Evolutionary conservation across 2,113 vertebrate genomes (phyloP), one percentile per base, ranked within the genome.

Genomic region (Ahaetulla prasina): DNA sequence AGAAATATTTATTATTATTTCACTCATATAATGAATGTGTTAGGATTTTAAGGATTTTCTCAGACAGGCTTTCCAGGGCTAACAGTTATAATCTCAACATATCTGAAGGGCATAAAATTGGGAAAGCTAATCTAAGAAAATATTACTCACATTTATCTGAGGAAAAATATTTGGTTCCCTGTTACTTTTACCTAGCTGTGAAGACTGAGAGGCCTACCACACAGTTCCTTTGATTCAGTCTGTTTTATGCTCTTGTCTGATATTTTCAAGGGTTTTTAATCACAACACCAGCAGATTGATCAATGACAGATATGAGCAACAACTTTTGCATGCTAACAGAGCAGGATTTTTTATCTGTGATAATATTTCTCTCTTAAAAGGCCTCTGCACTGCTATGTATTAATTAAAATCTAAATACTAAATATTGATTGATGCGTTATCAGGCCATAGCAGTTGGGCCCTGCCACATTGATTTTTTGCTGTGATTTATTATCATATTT

Each of bases 401-500:
- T 99, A 99, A 99, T 99, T 99, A 99, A 99, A 99, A 99, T 99
- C 98, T 99, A 99, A 99, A 99, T 99, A 99, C 98, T 99, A 99
- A 99, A 98, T 99, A 99, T 99, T 99, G 99, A 99, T 99, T 99
- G 98, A 99, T 99, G 98, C 97, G 98, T 99, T 99, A 99, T 99
- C 99, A 99, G 99, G 96, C 97, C 97, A 95, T 96, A 98, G 98
- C 99, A 99, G 99, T 99, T 99, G 99, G 98, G 97, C 97, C 93
- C 97, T 98, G 97, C 98, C 98, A 98, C 98, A 99, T 99, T 98
- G 99, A 99, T 99, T 98, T 98, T 97, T 98, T 96, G 94, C 98
- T 96, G 98, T 99, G 99, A 99, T 99, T 99, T 99, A 99, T 99
- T 99, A 99, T 99, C 99, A 99, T 99, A 99, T 99, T 99, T 99